Percentiles rank a stretch among this genome's conserved stretches.
These are phyloP conservation scores for Phengaris alcon DNA, from an alignment of 2,888 invertebrate species.

Conservation along the genomic window DNA sequence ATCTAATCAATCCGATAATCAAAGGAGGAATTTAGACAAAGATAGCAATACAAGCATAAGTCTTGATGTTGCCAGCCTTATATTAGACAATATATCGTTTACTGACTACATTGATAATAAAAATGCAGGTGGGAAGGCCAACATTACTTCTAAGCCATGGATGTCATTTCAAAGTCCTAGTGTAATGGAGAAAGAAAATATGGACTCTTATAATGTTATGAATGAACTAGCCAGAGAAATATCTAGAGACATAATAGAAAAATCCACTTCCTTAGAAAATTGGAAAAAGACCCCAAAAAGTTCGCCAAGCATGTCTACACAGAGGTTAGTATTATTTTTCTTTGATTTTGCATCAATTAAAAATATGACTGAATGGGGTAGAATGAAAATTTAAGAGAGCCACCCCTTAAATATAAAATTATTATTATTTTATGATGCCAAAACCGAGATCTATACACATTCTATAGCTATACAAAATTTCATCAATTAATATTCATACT, in stretches of 20 bases:
- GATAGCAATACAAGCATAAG: constrained; percentile 31
- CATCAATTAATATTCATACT: no score
- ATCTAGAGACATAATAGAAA: constrained; percentile 48
- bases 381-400: no score
- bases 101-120: constrained; percentile 52
- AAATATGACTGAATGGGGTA: constrained; percentile 32
- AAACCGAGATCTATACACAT: no score
- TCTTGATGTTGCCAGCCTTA: constrained; percentile 42
- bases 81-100: constrained; percentile 63
- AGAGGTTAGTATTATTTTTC: constrained; percentile 50
- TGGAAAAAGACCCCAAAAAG: constrained; percentile 45
- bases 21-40: constrained; percentile 36
- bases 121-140: constrained; percentile 40
- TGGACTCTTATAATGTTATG: constrained; percentile 49
- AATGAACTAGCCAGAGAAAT: constrained; percentile 53
- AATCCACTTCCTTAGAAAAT: constrained; percentile 43
- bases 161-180: constrained; percentile 52
- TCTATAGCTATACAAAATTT: no score
- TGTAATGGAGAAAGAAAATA: constrained; percentile 60
- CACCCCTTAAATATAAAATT: no score
- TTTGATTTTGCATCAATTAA: not conserved
- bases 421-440: no score
- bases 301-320: constrained; percentile 53
- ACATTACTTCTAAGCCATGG: constrained; percentile 59
- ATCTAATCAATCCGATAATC: constrained; percentile 47